Evolutionary conservation across 2,113 vertebrate species (phyloP).

Genomic region (Australoheros scitulus): DNA sequence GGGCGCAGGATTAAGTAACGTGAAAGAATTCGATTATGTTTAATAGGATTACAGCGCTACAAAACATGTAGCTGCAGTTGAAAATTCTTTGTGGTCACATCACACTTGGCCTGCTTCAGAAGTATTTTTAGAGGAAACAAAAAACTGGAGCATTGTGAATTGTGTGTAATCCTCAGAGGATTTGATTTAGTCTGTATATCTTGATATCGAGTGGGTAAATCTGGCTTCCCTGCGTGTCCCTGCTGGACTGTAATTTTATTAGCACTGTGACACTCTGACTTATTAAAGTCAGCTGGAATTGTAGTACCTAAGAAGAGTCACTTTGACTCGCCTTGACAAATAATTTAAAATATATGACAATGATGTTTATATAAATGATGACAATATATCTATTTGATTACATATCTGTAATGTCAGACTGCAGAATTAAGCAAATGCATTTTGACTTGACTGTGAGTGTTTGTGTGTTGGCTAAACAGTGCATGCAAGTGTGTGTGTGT

Average conservation of each 20-base stretch:
- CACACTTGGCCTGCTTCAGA: conserved; percentile 20
- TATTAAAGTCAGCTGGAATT: conserved; percentile 29
- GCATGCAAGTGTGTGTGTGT: neutral
- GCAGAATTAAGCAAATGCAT: neutral
- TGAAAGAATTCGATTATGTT: conserved; percentile 47
- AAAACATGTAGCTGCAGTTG: conserved; percentile 52
- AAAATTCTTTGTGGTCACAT: conserved; percentile 32
- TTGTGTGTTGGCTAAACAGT: conserved; percentile 8
- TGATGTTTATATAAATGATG: conserved; percentile 16
- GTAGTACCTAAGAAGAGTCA: conserved; percentile 9
- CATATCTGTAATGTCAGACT: neutral
- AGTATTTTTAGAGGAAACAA: conserved; percentile 10
- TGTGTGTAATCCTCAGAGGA: conserved; percentile 21
- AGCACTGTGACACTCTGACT: conserved; percentile 16
- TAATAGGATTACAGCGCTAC: conserved; percentile 49
- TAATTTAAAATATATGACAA: conserved; percentile 1
- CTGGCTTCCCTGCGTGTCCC: conserved; percentile 27
- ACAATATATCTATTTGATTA: neutral
- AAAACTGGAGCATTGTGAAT: conserved; percentile 26
- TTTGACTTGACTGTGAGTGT: conserved; percentile 17
- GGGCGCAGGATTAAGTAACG: conserved; percentile 43
- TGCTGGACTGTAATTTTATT: conserved; percentile 52
- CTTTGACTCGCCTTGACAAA: conserved; percentile 39
- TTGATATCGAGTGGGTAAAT: conserved; percentile 50
- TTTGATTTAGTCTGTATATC: conserved; percentile 36